Evolutionary conservation across 2,888 invertebrate genomes (phyloP), one percentile per base, ranked within the genome.

Genomic region (Sesamia inferens): DNA sequence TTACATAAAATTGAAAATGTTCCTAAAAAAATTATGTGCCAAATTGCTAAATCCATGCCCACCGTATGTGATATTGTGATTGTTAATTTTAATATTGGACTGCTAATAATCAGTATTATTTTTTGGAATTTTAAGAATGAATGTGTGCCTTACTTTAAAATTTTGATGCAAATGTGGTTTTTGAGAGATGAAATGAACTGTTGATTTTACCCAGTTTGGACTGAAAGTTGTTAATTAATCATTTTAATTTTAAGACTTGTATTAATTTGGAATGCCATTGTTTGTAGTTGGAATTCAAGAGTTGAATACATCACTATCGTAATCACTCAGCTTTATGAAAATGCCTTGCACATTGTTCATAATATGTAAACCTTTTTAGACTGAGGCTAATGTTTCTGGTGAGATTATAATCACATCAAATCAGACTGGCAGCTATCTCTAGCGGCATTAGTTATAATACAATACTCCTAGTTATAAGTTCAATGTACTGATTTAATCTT

Each of bases 81-180:
- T 72, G 57, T 79, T 75, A 66, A 68, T 81, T 83, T 81, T 69
- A 66, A 71, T 79, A 67, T 79, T 82, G 54, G 84, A 87, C 84
- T 91, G 85, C 76, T 83, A 51, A 10, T 48, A 48, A 19, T 82
- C 88, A 90, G 90, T 91, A 91, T 91, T 91, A 85, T 79, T 82
- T 82, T 83, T 84, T 65, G 39, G 54, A 62, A 74, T 0, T 44
- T 74, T 67, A 64, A 31, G 66, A 62, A 42, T 73, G 72, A 79
- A 66, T 79, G 78, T 71, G 87, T 87, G 87, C 85, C 85, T 85
- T 75, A 71, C 39, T 67, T 79, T 67, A 10, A 39, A 68, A 58
- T 72, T 64, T 70, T 51, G 55, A 65, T 73, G 65, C 54, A 72
- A 59, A 66, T 76, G 71, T 77, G 64, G 62, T 74, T 59, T 65